A percentile compares a stretch with the other conserved stretches of the same genome.
phyloP scores from a whole-genome alignment of 2,797 vertebrate species.

The Anolis apletophallus region DNA sequence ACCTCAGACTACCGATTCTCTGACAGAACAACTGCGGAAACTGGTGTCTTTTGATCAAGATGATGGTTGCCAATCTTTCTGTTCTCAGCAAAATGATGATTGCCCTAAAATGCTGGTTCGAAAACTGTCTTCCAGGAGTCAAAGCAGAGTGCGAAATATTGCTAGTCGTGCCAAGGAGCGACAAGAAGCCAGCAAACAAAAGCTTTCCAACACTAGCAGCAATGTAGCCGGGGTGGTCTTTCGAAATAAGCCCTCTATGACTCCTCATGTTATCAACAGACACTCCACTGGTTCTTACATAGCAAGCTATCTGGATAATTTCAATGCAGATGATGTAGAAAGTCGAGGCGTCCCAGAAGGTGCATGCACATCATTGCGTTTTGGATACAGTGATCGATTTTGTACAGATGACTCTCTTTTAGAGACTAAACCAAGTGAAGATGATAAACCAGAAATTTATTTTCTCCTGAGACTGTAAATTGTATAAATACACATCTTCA shows the following conservation, averaged over 20 bases:
- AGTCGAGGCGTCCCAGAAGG: conserved; percentile 91
- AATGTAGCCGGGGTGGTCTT: conserved; percentile 82
- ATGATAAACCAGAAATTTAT: conserved; percentile 94
- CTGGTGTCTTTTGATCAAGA: conserved; percentile 90
- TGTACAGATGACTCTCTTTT: conserved; percentile 76
- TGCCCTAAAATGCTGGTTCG: conserved; percentile 86
- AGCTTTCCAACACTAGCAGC: conserved; percentile 44
- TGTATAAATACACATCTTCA: conserved; percentile 55
- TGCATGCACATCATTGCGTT: conserved; percentile 81
- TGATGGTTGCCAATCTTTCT: conserved; percentile 68
- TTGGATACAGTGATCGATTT: conserved; percentile 77
- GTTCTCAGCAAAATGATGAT: conserved; percentile 69
- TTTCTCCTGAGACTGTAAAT: conserved; percentile 93
- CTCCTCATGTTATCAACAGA: conserved; percentile 82
- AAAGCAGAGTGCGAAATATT: conserved; percentile 96
- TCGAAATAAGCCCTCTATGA: conserved; percentile 80
- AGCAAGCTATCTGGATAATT: conserved; percentile 85
- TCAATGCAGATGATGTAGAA: conserved; percentile 69
- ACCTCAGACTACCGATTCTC: conserved; percentile 83
- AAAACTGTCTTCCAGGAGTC: conserved; percentile 93
- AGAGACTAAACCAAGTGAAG: conserved; percentile 73
- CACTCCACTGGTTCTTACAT: conserved; percentile 98
- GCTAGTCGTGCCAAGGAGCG: conserved; percentile 93
- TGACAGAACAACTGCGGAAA: conserved; percentile 91
- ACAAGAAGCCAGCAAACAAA: conserved; percentile 88